These are phyloP conservation scores for Pantherophis guttatus DNA, from an alignment of 2,113 vertebrate species.

Conservation along the genomic window DNA sequence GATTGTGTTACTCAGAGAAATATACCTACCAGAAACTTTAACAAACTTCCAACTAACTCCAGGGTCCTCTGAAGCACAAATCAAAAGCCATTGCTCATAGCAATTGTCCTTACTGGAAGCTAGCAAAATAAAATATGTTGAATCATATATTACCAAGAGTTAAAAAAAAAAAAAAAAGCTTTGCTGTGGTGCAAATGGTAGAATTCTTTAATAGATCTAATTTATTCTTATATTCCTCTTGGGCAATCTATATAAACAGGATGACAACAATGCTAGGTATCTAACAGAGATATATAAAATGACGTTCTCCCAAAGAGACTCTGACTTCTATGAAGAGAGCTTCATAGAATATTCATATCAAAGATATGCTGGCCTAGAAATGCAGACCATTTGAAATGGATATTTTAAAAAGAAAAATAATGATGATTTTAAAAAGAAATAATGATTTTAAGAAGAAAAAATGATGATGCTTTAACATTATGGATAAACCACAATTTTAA, in stretches of 20 bases:
- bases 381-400: background rate
- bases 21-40: background rate
- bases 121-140: slow-evolving; percentile 7
- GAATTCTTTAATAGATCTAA: slow-evolving; percentile 45
- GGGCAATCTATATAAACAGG: slow-evolving; percentile 18
- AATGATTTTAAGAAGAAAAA: background rate
- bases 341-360: slow-evolving; percentile 23
- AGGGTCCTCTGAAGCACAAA: background rate
- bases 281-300: background rate
- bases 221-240: slow-evolving; percentile 53
- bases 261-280: background rate
- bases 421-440: background rate
- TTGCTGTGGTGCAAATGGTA: slow-evolving; percentile 46
- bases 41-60: background rate
- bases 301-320: background rate
- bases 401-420: background rate
- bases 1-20: background rate
- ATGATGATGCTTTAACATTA: background rate
- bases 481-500: background rate
- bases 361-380: background rate
- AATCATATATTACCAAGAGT: slow-evolving; percentile 36
- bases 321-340: background rate
- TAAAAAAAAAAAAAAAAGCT: slow-evolving; percentile 37
- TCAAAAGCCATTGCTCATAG: background rate
- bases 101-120: background rate